These are phyloP conservation scores for Synanthedon myopaeformis DNA, from an alignment of 2,888 invertebrate species.

Conservation along the genomic window DNA sequence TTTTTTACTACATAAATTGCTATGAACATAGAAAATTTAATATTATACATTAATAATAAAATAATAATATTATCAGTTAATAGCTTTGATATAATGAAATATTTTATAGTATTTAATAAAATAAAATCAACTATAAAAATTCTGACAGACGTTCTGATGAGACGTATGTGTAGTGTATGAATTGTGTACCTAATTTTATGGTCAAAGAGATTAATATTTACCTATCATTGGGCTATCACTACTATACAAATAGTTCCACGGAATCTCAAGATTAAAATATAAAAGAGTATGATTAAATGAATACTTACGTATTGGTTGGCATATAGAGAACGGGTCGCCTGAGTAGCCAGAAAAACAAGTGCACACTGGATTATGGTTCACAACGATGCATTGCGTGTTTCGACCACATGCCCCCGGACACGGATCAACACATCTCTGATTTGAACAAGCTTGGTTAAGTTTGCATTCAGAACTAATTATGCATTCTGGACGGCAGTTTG, in stretches of 20 bases:
- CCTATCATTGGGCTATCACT: too few species aligned
- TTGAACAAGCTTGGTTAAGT: slow-evolving; percentile 77
- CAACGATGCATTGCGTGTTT: slow-evolving; percentile 69
- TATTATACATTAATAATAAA: too few species aligned
- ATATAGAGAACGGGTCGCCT: slow-evolving; percentile 81
- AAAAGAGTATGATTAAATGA: background rate
- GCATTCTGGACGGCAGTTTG: slow-evolving; percentile 84
- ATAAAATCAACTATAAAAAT: too few species aligned
- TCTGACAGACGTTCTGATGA: too few species aligned
- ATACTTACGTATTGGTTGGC: slow-evolving; percentile 62
- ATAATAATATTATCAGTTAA: too few species aligned
- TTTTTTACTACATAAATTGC: too few species aligned
- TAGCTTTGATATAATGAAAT: too few species aligned
- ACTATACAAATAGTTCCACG: background rate
- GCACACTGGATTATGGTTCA: slow-evolving; percentile 77
- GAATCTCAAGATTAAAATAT: background rate
- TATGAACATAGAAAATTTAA: too few species aligned
- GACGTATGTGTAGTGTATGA: too few species aligned
- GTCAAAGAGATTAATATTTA: too few species aligned
- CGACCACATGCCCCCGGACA: slow-evolving; percentile 80
- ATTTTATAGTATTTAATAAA: too few species aligned
- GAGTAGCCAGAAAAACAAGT: slow-evolving; percentile 73
- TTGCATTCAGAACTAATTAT: slow-evolving; percentile 80
- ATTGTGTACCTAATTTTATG: too few species aligned
- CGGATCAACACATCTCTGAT: slow-evolving; percentile 81